These are phyloP conservation scores for Caranx melampygus DNA, from an alignment of 2,113 vertebrate genomes.

Conservation along the genomic window DNA sequence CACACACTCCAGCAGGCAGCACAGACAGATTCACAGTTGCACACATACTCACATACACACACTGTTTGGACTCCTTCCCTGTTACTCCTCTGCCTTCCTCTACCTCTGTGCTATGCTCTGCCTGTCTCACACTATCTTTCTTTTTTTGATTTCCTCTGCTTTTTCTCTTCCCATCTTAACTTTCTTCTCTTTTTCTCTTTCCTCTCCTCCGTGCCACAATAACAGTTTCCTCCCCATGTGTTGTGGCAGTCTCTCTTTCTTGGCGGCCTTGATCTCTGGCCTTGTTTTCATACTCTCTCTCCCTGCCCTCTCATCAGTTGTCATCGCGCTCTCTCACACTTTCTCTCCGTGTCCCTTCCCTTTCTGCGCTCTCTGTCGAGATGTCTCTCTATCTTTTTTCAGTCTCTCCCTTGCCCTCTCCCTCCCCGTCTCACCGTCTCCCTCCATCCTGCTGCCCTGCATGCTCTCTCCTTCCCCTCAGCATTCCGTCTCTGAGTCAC, in stretches of 20 bases:
- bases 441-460: conserved; percentile 28
- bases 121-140: conserved; percentile 57
- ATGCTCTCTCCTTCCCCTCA: conserved; percentile 44
- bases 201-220: conserved; percentile 38
- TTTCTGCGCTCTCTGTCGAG: conserved; percentile 33
- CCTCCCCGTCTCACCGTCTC: neutral
- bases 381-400: conserved; percentile 41
- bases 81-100: conserved; percentile 52
- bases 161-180: conserved; percentile 39
- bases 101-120: conserved; percentile 57
- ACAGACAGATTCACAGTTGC: conserved; percentile 66
- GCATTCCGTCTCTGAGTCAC: conserved; percentile 66
- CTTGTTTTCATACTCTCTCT: conserved; percentile 42
- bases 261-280: conserved; percentile 44
- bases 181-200: conserved; percentile 24
- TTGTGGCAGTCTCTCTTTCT: conserved; percentile 58
- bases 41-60: conserved; percentile 44
- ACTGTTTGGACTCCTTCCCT: conserved; percentile 63
- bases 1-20: conserved; percentile 67
- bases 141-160: conserved; percentile 52
- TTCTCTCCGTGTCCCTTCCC: conserved; percentile 25
- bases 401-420: conserved; percentile 1
- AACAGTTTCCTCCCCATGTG: conserved; percentile 52
- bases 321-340: conserved; percentile 45
- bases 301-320: conserved; percentile 59